Conservation (phyloP, 2,113 vertebrate species). For the Tenrec ecaudatus region DNA sequence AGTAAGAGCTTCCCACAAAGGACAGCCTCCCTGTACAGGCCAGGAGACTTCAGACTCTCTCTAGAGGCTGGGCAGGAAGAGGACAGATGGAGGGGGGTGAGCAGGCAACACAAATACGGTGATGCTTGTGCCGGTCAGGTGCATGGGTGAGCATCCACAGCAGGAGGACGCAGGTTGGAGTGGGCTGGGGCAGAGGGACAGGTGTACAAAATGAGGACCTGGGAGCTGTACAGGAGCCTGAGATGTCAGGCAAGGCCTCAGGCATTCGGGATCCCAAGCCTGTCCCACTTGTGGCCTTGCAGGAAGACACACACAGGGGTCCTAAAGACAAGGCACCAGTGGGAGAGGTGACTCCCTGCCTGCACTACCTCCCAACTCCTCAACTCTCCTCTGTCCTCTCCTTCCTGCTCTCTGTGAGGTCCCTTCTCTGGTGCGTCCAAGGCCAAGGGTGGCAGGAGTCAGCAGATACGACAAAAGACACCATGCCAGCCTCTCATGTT, state of each 20-base stretch:
- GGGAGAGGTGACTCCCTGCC: no score
- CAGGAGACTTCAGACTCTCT: not conserved
- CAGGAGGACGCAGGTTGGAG: not conserved
- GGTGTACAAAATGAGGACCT: not conserved
- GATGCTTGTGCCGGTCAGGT: not conserved
- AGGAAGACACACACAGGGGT: no score
- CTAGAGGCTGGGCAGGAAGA: not conserved
- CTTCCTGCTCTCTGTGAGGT: not conserved
- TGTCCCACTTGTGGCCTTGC: not conserved
- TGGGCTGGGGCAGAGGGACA: not conserved
- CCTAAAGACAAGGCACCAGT: no score
- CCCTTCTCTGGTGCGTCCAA: not conserved
- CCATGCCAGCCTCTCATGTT: not conserved
- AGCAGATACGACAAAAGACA: not conserved
- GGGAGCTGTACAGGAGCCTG: not conserved
- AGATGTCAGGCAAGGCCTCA: not conserved
- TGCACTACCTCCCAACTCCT: not conserved
- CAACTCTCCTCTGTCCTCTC: not conserved
- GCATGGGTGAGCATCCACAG: not conserved
- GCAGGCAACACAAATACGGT: not conserved
- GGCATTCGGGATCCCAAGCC: not conserved
- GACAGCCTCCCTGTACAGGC: not conserved
- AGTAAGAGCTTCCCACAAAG: not conserved
- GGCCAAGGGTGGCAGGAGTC: not conserved
- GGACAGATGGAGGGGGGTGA: not conserved